Evolutionary conservation across 2,797 vertebrate species (phyloP).

Genomic region (Eptatretus atami): DNA sequence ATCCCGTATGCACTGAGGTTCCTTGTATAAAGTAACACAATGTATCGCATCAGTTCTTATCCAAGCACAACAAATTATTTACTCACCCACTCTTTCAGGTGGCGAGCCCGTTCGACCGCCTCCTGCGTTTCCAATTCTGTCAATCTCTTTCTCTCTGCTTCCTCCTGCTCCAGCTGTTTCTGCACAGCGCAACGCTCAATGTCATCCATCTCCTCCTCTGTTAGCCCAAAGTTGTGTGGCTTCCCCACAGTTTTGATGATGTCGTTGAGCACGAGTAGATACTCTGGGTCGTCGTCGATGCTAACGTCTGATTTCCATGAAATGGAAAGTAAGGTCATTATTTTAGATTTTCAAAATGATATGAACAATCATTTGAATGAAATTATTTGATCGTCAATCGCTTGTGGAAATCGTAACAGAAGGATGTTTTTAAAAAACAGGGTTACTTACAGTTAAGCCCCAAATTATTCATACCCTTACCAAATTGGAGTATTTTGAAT

Average conservation of each 20-base stretch:
- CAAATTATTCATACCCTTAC: too few relatives aligned
- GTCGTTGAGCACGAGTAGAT: slow-evolving; percentile 20
- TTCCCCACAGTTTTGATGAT: slow-evolving; percentile 26
- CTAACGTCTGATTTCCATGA: too few relatives aligned
- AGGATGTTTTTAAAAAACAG: too few relatives aligned
- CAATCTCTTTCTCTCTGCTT: slow-evolving; percentile 14
- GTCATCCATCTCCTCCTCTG: slow-evolving; percentile 22
- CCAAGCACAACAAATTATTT: background rate
- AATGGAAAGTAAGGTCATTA: too few relatives aligned
- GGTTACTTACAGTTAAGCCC: too few relatives aligned
- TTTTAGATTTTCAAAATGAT: too few relatives aligned
- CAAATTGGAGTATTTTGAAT: too few relatives aligned
- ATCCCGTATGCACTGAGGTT: too few relatives aligned
- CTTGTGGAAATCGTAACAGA: background rate
- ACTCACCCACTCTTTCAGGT: slow-evolving; percentile 56
- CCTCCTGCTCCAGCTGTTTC: slow-evolving; percentile 18
- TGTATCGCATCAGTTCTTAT: too few relatives aligned
- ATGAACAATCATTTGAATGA: background rate
- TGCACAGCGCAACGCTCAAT: slow-evolving; percentile 19
- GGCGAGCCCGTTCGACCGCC: slow-evolving; percentile 16
- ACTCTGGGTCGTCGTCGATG: slow-evolving; percentile 19
- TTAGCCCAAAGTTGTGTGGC: slow-evolving; percentile 32
- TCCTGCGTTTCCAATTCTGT: slow-evolving; percentile 23
- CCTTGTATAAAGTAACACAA: too few relatives aligned
- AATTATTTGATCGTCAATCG: background rate